Conservation (phyloP, 2,888 invertebrate species). For the Timandra comae region DNA sequence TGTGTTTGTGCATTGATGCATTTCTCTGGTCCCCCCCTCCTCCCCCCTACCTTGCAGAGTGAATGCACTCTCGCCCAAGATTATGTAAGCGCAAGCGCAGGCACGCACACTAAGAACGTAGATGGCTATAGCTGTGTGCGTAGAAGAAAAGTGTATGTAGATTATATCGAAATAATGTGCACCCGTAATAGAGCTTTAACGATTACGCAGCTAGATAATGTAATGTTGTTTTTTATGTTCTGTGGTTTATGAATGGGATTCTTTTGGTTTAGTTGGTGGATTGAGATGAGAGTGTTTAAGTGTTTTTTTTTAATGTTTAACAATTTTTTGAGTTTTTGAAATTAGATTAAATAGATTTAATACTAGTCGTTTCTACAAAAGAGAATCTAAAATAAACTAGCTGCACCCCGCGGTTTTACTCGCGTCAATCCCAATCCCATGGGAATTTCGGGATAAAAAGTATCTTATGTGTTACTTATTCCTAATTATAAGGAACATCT, state of each 20-base stretch:
- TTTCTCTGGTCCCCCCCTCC: constrained; percentile 30
- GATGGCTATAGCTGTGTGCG: constrained; percentile 17
- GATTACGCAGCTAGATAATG: constrained; percentile 15
- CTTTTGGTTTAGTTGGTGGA: no score
- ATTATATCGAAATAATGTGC: constrained; percentile 24
- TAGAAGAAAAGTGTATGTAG: constrained; percentile 37
- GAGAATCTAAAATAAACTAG: no score
- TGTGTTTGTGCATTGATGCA: constrained; percentile 52
- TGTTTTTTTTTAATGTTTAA: no score
- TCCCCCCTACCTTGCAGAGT: constrained; percentile 43
- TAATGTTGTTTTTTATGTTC: constrained; percentile 7
- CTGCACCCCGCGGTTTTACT: no score
- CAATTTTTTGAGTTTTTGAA: no score
- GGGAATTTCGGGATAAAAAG: no score
- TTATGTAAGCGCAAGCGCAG: constrained; percentile 55
- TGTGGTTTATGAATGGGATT: constrained; percentile 12
- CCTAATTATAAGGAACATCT: no score
- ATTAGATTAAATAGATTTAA: no score
- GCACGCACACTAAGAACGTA: constrained; percentile 28
- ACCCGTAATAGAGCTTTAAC: constrained; percentile 17
- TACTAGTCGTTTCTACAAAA: no score
- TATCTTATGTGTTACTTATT: no score
- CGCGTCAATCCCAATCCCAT: no score
- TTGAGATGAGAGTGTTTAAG: no score
- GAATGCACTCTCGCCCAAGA: constrained; percentile 67